Evolutionary conservation across 1,140 invertebrate species (phyloP).

Genomic region (Cephus cinctus): DNA sequence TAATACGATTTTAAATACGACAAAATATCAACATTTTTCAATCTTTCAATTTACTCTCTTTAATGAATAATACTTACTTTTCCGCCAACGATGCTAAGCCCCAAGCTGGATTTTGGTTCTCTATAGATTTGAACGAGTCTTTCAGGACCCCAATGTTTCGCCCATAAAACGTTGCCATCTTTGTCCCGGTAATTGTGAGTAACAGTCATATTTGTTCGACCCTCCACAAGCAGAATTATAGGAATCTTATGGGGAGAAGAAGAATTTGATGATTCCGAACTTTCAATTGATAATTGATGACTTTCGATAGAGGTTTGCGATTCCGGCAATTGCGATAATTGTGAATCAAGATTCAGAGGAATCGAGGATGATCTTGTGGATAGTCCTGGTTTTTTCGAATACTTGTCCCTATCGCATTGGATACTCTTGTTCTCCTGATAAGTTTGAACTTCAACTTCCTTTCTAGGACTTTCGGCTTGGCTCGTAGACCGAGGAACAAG

Average conservation of each 20-base stretch:
- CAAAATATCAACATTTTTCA: no score
- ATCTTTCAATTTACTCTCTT: not conserved
- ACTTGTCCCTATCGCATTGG: conserved; percentile 35
- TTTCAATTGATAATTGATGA: conserved; percentile 28
- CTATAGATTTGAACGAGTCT: conserved; percentile 72
- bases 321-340: no score
- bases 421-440: conserved; percentile 42
- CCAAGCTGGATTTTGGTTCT: conserved; percentile 74
- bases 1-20: no score
- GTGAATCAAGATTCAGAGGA: no score
- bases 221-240: conserved; percentile 34
- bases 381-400: not conserved
- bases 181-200: conserved; percentile 41
- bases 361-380: no score
- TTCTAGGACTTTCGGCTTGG: conserved; percentile 22
- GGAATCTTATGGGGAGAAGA: conserved; percentile 13
- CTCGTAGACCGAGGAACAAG: conserved; percentile 9
- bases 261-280: conserved; percentile 15
- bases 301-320: no score
- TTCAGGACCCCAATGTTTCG: conserved; percentile 87
- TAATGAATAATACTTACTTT: conserved; percentile 65
- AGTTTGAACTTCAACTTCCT: conserved; percentile 43
- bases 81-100: conserved; percentile 96
- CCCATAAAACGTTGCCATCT: conserved; percentile 55
- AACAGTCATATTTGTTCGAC: conserved; percentile 49